phyloP scores from a whole-genome alignment of 1,140 invertebrate genomes.

The Acromyrmex charruanus region DNA sequence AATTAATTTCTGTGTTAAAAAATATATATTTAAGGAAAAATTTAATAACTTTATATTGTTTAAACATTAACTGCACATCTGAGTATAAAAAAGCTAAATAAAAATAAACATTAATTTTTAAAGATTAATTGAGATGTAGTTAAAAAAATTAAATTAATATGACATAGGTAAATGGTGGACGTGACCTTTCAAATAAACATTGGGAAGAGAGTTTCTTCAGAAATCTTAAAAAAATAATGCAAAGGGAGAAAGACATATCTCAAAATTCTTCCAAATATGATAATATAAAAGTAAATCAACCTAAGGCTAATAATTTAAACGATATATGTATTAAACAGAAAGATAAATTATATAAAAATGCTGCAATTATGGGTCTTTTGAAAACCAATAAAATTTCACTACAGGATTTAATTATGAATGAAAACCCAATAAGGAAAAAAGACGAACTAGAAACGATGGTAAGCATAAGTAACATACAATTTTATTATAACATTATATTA shows the following conservation, averaged over 20 bases:
- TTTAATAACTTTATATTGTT: background rate
- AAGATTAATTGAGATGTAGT: no score
- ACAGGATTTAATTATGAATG: constrained; percentile 38
- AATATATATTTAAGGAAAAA: constrained; percentile 6
- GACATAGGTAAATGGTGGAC: constrained; percentile 58
- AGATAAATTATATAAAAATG: constrained; percentile 36
- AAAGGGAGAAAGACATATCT: background rate
- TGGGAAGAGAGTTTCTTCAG: constrained; percentile 17
- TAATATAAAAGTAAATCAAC: background rate
- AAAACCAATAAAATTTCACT: constrained; percentile 34
- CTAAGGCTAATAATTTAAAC: background rate
- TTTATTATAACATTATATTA: background rate
- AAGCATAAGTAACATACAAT: background rate
- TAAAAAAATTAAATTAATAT: background rate
- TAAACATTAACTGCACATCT: background rate
- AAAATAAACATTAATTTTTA: background rate
- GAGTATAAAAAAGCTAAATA: background rate
- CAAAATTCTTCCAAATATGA: background rate
- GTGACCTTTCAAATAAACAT: constrained; percentile 53
- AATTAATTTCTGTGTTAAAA: background rate
- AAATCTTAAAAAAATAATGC: background rate
- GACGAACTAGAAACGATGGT: background rate
- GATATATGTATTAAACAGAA: background rate
- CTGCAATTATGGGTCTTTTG: constrained; percentile 65
- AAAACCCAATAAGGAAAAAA: background rate